A percentile compares a stretch with the other conserved stretches of the same genome.
phyloP scores from a whole-genome alignment of 2,113 vertebrate species.

The Irena cyanogastra region DNA sequence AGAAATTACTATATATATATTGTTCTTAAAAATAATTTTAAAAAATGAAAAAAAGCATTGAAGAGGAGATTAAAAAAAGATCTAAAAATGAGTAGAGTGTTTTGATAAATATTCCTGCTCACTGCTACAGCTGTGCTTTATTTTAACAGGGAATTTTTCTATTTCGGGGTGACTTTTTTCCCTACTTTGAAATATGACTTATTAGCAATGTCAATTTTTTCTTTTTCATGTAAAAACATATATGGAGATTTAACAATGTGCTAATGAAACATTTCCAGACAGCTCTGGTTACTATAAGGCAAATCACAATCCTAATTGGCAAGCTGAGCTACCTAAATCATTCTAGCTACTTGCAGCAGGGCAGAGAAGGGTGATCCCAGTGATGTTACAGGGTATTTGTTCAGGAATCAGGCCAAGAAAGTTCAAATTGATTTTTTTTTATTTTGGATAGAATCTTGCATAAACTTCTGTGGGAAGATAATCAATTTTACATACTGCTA shows the following conservation, averaged over 20 bases:
- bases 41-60: not conserved
- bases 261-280: not conserved
- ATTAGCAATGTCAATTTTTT: rapidly evolving
- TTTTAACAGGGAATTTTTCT: not conserved
- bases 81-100: not conserved
- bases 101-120: not conserved
- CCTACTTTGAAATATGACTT: not conserved
- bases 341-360: not conserved
- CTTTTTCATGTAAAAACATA: not conserved
- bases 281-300: not conserved
- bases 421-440: not conserved
- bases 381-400: not conserved
- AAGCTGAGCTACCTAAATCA: not conserved
- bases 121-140: not conserved
- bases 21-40: not conserved
- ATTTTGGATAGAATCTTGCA: not conserved
- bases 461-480: not conserved
- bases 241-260: not conserved
- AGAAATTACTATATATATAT: not conserved
- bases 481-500: not conserved
- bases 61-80: not conserved
- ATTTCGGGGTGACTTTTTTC: rapidly evolving
- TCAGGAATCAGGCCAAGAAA: not conserved
- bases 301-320: not conserved
- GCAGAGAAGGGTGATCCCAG: not conserved